These are phyloP conservation scores for Trissolcus basalis DNA, from an alignment of 1,140 invertebrate genomes.

Conservation along the genomic window DNA sequence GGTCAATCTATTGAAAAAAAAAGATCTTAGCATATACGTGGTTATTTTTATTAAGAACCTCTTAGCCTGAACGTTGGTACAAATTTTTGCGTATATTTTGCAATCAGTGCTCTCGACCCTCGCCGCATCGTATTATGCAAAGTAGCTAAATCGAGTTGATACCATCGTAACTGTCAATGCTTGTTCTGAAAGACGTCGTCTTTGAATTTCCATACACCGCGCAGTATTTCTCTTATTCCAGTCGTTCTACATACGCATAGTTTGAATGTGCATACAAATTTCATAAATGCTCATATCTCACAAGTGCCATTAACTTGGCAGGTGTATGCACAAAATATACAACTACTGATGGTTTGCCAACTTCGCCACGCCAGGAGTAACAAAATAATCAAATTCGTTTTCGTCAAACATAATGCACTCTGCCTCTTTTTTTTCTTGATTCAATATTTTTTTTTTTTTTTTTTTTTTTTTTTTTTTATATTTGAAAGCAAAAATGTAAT, in stretches of 20 bases:
- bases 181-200: constrained; percentile 59
- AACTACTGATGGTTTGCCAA: constrained; percentile 1
- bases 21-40: too few species aligned
- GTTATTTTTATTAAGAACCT: too few species aligned
- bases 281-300: constrained; percentile 15
- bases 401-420: too few species aligned
- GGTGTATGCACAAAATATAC: not conserved
- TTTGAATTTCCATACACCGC: constrained; percentile 62
- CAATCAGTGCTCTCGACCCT: constrained; percentile 47
- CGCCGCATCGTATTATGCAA: constrained; percentile 69
- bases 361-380: too few species aligned
- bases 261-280: constrained; percentile 10
- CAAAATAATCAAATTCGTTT: too few species aligned
- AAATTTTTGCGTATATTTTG: constrained; percentile 17
- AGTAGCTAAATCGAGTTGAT: constrained; percentile 65
- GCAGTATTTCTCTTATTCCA: constrained; percentile 44
- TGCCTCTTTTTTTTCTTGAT: too few species aligned
- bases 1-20: too few species aligned
- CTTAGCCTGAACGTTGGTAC: too few species aligned
- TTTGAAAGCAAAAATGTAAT: too few species aligned
- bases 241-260: constrained; percentile 11
- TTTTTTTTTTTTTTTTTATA: too few species aligned
- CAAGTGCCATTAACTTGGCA: constrained; percentile 8
- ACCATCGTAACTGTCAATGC: constrained; percentile 67
- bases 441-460: too few species aligned